Conservation (phyloP, 2,797 vertebrate genomes). For the Falco berigora region DNA sequence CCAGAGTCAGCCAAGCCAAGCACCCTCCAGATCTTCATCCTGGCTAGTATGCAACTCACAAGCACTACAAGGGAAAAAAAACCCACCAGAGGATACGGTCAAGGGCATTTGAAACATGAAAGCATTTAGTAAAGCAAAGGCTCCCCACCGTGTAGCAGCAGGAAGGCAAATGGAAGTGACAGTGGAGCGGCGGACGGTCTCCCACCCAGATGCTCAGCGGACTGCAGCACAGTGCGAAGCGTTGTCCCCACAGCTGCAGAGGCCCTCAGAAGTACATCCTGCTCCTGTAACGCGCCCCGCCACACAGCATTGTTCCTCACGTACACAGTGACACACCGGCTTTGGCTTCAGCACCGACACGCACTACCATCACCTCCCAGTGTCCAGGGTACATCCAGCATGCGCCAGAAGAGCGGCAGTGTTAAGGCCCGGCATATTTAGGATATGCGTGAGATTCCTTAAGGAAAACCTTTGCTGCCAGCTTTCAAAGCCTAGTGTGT, state of each 20-base stretch:
- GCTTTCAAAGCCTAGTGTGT: no score
- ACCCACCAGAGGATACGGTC: neutral
- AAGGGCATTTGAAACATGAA: neutral
- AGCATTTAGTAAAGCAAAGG: neutral
- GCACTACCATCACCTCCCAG: rapidly evolving
- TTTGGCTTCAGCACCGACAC: neutral
- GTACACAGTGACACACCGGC: rapidly evolving
- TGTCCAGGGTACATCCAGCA: neutral
- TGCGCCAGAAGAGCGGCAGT: rapidly evolving
- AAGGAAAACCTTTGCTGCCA: no score
- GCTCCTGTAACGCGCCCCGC: rapidly evolving
- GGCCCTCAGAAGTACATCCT: neutral
- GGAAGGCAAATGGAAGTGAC: neutral
- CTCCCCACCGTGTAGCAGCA: neutral
- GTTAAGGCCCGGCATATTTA: rapidly evolving
- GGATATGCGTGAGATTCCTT: neutral
- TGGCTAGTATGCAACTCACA: neutral
- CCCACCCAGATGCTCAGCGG: no score
- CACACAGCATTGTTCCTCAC: rapidly evolving
- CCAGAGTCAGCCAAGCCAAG: neutral
- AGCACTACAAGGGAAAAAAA: neutral
- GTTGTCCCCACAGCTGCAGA: rapidly evolving
- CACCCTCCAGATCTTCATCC: neutral
- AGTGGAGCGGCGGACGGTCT: no score
- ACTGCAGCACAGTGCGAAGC: rapidly evolving